phyloP scores from a whole-genome alignment of 2,888 invertebrate species.

The Frankliniella intonsa region DNA sequence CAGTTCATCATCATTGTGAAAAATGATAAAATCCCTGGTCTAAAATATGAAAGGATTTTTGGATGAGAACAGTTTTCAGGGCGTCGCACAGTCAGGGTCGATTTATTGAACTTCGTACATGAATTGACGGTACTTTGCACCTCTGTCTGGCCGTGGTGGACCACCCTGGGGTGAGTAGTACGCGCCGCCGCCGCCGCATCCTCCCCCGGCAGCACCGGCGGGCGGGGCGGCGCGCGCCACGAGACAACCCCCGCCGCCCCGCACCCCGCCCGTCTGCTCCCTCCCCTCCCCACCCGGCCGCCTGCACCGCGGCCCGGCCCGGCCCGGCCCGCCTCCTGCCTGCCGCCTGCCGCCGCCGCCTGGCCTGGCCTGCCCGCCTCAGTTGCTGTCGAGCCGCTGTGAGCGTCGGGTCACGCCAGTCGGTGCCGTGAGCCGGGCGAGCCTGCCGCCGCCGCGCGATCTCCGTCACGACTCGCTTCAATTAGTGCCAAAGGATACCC shows the following conservation, averaged over 20 bases:
- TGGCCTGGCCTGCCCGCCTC: neutral
- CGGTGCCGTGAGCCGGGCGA: neutral
- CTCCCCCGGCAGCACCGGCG: conserved; percentile 3
- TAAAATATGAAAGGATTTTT: too few relatives aligned
- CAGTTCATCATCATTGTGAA: too few relatives aligned
- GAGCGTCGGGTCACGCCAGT: neutral
- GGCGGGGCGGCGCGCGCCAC: conserved; percentile 17
- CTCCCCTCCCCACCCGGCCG: neutral
- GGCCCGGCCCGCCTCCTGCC: neutral
- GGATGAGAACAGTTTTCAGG: too few relatives aligned
- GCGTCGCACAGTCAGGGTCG: too few relatives aligned
- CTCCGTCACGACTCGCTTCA: neutral
- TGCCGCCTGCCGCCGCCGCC: too few relatives aligned
- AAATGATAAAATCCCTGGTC: too few relatives aligned
- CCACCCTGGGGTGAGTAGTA: too few relatives aligned
- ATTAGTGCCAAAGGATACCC: neutral
- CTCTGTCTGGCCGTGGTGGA: too few relatives aligned
- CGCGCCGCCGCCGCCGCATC: neutral
- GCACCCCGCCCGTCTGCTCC: neutral
- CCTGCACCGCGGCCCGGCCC: neutral
- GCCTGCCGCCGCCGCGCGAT: neutral
- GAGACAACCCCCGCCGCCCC: neutral
- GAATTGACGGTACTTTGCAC: too few relatives aligned
- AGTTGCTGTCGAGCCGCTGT: neutral
- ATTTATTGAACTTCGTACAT: too few relatives aligned